Conservation (phyloP, 2,797 vertebrate species). For the Nyctalus aviator region DNA sequence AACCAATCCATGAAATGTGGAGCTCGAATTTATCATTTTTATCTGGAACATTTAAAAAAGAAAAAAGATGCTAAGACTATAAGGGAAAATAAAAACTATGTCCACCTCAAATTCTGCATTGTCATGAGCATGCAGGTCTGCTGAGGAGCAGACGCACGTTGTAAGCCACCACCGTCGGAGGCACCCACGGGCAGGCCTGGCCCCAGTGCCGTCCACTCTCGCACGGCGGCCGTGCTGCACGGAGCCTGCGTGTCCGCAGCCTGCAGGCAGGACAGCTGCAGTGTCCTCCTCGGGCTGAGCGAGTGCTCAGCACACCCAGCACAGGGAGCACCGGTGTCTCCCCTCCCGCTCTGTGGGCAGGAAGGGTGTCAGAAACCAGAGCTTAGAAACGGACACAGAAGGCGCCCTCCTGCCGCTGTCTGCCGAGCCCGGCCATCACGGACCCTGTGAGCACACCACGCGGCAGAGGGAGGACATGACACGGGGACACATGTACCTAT, state of each 20-base stretch:
- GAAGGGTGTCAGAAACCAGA: background rate
- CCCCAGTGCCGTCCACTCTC: no score
- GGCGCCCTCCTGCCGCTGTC: background rate
- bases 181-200: background rate
- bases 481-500: constrained; percentile 89
- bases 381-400: background rate
- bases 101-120: background rate
- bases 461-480: background rate
- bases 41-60: background rate
- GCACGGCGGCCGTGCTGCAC: no score
- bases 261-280: fast-evolving
- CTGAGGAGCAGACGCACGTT: fast-evolving
- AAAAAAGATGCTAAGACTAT: background rate
- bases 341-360: fast-evolving
- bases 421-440: background rate
- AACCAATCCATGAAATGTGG: background rate
- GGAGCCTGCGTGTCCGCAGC: background rate
- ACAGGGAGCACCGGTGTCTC: background rate
- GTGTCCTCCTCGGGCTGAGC: background rate
- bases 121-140: background rate
- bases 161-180: background rate
- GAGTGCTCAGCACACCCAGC: background rate
- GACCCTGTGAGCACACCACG: background rate
- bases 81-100: background rate
- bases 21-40: background rate